Conservation (phyloP, 1,140 invertebrate species). For the Idris sp. region DNA sequence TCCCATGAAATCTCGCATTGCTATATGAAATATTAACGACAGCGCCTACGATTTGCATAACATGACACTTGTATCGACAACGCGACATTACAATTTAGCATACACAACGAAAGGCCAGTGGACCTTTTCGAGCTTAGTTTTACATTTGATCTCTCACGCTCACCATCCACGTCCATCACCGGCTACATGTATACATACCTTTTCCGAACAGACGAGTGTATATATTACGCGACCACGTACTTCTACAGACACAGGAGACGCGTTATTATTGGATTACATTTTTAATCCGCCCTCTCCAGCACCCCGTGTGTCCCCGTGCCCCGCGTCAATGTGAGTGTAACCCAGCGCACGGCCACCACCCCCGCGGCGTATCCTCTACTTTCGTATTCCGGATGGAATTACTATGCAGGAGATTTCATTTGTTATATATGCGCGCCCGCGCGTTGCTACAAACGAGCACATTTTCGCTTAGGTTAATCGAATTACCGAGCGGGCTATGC, state of each 20-base stretch:
- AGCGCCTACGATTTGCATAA: conserved; percentile 63
- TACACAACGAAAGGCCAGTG: conserved; percentile 59
- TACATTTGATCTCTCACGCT: conserved; percentile 64
- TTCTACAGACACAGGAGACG: conserved; percentile 76
- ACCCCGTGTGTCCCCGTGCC: conserved; percentile 44
- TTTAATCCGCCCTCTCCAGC: conserved; percentile 76
- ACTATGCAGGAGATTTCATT: conserved; percentile 79
- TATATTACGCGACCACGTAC: conserved; percentile 67
- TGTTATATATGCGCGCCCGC: conserved; percentile 75
- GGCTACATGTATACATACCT: conserved; percentile 61
- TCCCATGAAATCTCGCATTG: conserved; percentile 58
- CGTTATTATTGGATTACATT: conserved; percentile 80
- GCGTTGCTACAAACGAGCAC: conserved; percentile 75
- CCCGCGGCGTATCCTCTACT: conserved; percentile 69
- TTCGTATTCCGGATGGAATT: conserved; percentile 78
- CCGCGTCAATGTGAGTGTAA: conserved; percentile 65
- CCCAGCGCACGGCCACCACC: conserved; percentile 57
- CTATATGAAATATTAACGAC: conserved; percentile 64
- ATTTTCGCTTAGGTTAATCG: conserved; percentile 78
- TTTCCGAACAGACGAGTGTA: conserved; percentile 58
- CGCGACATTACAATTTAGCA: conserved; percentile 61
- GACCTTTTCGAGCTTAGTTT: conserved; percentile 65
- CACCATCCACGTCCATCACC: conserved; percentile 58
- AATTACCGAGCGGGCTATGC: conserved; percentile 73
- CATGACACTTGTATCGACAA: conserved; percentile 61